Evolutionary conservation across 2,888 invertebrate genomes (phyloP).

Genomic region (Laothoe populi): DNA sequence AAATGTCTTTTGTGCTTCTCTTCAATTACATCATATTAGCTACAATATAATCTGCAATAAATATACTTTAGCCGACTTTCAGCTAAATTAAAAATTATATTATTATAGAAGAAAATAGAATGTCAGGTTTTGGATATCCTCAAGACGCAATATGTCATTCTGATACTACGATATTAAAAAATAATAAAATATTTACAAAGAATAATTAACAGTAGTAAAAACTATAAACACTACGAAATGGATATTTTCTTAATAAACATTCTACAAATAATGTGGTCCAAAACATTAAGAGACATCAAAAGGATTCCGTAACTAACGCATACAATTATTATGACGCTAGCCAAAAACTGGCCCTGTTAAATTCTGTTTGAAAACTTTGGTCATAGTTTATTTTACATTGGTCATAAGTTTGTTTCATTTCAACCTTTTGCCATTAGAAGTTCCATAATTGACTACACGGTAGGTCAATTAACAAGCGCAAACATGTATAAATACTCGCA

Average conservation of each 20-base stretch:
- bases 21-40: slow-evolving; percentile 43
- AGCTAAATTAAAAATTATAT: slow-evolving; percentile 54
- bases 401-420: slow-evolving; percentile 52
- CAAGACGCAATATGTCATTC: slow-evolving; percentile 1
- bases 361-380: slow-evolving; percentile 77
- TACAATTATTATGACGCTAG: slow-evolving; percentile 33
- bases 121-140: slow-evolving; percentile 41
- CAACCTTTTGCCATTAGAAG: slow-evolving; percentile 38
- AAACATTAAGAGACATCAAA: slow-evolving; percentile 64
- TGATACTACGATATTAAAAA: slow-evolving; percentile 18
- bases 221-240: slow-evolving; percentile 78
- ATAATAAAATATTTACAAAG: slow-evolving; percentile 53
- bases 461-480: slow-evolving; percentile 45
- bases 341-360: slow-evolving; percentile 53
- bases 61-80: slow-evolving; percentile 69
- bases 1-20: slow-evolving; percentile 78
- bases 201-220: slow-evolving; percentile 74
- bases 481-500: slow-evolving; percentile 29
- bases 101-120: slow-evolving; percentile 54
- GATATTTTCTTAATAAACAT: slow-evolving; percentile 77
- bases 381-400: slow-evolving; percentile 68
- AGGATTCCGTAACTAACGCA: slow-evolving; percentile 43
- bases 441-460: slow-evolving; percentile 52
- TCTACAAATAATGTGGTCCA: slow-evolving; percentile 74
- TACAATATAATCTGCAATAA: slow-evolving; percentile 73